Conservation (phyloP, 2,797 vertebrate species). For the Spheniscus humboldti region DNA sequence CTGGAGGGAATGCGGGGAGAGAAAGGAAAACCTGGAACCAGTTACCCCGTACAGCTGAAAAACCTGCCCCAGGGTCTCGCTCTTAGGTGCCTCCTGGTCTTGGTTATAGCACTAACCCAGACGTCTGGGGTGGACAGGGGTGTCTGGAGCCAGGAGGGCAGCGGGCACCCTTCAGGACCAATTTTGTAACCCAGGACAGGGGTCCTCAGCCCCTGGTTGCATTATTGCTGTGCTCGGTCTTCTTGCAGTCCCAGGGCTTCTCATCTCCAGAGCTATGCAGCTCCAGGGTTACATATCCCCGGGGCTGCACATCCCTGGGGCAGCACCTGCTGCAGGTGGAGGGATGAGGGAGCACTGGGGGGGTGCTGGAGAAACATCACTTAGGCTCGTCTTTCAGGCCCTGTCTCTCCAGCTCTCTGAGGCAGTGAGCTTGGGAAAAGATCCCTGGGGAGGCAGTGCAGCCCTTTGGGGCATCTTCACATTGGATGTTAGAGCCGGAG, state of each 20-base stretch:
- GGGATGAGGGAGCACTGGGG: rapidly evolving
- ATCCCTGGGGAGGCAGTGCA: not conserved
- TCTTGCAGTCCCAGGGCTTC: not conserved
- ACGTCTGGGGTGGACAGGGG: not conserved
- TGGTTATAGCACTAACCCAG: not conserved
- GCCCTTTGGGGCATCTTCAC: not conserved
- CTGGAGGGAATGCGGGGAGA: not conserved
- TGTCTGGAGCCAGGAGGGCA: no score
- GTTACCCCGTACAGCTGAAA: not conserved
- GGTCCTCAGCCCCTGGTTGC: not conserved
- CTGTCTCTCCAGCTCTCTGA: not conserved
- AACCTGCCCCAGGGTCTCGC: rapidly evolving
- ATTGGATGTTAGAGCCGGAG: not conserved
- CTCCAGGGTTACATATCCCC: rapidly evolving
- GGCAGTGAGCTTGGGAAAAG: not conserved
- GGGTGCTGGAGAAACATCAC: not conserved
- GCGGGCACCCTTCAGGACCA: not conserved
- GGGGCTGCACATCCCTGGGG: not conserved
- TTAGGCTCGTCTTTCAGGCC: not conserved
- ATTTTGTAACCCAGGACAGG: not conserved
- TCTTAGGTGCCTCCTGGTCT: not conserved
- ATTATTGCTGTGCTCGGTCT: rapidly evolving
- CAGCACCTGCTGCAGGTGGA: slow-evolving; percentile 3
- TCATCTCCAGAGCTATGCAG: not conserved
- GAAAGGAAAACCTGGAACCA: not conserved